Percentiles rank a stretch among this genome's conserved stretches.
Evolutionary conservation across 2,113 vertebrate species (phyloP).

Genomic region (Sclerurus mexicanus): DNA sequence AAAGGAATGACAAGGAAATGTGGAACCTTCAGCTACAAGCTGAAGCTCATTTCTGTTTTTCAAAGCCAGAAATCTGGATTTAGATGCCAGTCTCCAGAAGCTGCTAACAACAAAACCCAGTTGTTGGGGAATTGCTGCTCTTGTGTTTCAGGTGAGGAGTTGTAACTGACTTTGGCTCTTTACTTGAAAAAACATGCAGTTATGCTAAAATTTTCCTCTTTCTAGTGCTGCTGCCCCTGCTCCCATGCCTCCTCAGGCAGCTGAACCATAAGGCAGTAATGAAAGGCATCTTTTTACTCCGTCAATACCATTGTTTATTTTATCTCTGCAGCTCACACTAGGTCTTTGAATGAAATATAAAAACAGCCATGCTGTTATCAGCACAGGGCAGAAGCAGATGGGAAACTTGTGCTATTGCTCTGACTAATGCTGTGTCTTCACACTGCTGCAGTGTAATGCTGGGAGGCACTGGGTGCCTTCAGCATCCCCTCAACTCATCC

Average conservation of each 20-base stretch:
- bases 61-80: neutral
- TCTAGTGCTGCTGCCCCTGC: neutral
- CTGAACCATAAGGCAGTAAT: neutral
- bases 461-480: neutral
- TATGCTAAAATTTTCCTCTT: neutral
- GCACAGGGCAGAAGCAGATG: neutral
- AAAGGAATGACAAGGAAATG: neutral
- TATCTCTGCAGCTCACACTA: constrained; percentile 46
- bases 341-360: constrained; percentile 18
- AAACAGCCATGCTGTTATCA: constrained; percentile 35
- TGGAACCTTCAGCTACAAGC: neutral
- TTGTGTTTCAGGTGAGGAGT: neutral
- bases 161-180: neutral
- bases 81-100: neutral
- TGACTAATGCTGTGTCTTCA: neutral
- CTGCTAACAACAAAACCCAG: neutral
- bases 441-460: neutral
- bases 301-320: constrained; percentile 30
- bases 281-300: constrained; percentile 30
- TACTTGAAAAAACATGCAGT: neutral
- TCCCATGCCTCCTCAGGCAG: neutral
- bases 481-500: neutral
- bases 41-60: neutral
- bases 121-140: neutral
- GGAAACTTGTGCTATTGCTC: constrained; percentile 5